These are phyloP conservation scores for Gasterosteus nipponicus DNA, from an alignment of 2,113 vertebrate genomes.

Conservation along the genomic window DNA sequence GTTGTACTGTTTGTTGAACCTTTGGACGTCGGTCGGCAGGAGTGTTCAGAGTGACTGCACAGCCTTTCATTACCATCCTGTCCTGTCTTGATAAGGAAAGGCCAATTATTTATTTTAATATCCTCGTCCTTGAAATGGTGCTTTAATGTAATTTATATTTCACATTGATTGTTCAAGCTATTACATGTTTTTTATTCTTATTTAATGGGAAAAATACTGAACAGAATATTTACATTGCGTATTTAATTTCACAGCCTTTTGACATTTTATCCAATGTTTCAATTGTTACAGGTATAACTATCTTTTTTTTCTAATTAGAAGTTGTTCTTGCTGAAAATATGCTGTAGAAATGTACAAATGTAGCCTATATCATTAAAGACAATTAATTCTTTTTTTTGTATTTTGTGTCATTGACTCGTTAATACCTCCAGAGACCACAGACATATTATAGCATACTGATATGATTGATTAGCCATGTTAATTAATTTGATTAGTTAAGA, in stretches of 20 bases:
- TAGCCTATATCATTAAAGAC: slow-evolving; percentile 80
- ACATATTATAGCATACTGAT: background rate
- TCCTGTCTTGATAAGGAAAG: slow-evolving; percentile 71
- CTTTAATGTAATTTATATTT: slow-evolving; percentile 84
- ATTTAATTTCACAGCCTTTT: slow-evolving; percentile 70
- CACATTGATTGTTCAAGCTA: slow-evolving; percentile 76
- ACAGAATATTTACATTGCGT: slow-evolving; percentile 66
- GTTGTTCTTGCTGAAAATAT: slow-evolving; percentile 75
- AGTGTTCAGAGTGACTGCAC: slow-evolving; percentile 48
- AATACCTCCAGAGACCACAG: background rate
- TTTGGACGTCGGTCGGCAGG: slow-evolving; percentile 15
- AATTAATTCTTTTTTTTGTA: slow-evolving; percentile 72
- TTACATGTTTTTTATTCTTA: slow-evolving; percentile 69
- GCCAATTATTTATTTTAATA: slow-evolving; percentile 84
- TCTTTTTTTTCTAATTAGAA: slow-evolving; percentile 66
- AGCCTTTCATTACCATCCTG: slow-evolving; percentile 58
- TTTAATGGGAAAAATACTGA: slow-evolving; percentile 72
- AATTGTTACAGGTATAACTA: slow-evolving; percentile 49
- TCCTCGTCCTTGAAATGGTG: slow-evolving; percentile 83
- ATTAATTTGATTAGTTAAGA: background rate
- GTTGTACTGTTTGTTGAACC: slow-evolving; percentile 33
- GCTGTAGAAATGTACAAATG: slow-evolving; percentile 83
- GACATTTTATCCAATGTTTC: slow-evolving; percentile 57
- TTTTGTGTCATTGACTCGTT: slow-evolving; percentile 14
- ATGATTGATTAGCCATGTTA: background rate